Evolutionary conservation across 2,113 vertebrate genomes (phyloP), one percentile per base, ranked within the genome.

Genomic region (Xyliphius kryptos): DNA sequence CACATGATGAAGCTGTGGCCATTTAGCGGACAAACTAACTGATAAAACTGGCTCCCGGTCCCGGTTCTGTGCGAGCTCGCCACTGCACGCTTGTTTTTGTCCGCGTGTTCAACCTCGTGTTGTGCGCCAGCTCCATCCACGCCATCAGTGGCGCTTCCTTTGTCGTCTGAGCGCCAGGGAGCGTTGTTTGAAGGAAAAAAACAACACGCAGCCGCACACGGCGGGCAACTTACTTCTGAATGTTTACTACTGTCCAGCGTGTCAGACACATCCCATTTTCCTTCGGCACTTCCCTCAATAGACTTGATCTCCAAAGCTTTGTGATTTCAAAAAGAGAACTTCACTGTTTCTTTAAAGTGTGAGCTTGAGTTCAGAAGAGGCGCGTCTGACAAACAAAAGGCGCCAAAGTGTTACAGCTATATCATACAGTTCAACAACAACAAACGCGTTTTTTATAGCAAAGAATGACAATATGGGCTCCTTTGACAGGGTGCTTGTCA

Each of bases 151-250:
- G 69, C 67, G 80, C 80, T 80, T 85, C 82, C 87, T 87, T 87
- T 87, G 86, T 87, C 85, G 86, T 87, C 85, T 86, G 84, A 83
- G 81, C 84, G 81, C 83, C 80, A 80, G 81, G 80, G 81, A 86
- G 80, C 77, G 83, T 83, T 77, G 40, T 41, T 80, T 77, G 75
- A 75, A 78, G 75, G 52, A 26, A 54, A 51, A 57, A 65, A 61
- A 48, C 43, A 60, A 38, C 12, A 20, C 11, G 2, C 9, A 6
- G 26, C 17, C 37, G 20, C 6, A 48, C 26, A 47, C 44, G n/a
- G 44, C 15, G 14, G 38, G 43, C 14, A 46, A 46, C 43, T 46
- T n/a, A 15, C 12, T 14, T n/a, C 13, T n/a, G 43, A 13, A n/a
- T 46, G 43, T 46, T 46, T 46, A n/a, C 43, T 46, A 13, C 43